These are phyloP conservation scores for Epizoanthus rinbou DNA, from an alignment of 92 coral and sea anemone species.

Conservation along the genomic window DNA sequence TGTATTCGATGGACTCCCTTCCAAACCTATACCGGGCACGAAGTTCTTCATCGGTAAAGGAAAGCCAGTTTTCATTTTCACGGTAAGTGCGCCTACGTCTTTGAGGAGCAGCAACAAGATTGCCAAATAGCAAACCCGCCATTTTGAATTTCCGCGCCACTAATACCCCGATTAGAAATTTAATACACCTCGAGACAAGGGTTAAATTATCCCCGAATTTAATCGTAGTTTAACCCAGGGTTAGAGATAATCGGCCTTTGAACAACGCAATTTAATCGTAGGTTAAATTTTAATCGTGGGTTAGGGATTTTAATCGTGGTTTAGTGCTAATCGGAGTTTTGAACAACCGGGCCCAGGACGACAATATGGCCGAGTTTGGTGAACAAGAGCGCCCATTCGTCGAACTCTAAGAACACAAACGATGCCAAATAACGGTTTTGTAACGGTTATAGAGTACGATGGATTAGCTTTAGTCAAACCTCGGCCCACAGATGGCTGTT, in stretches of 20 bases:
- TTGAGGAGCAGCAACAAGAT: slow-evolving; percentile 14
- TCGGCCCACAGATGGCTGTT: too few relatives aligned
- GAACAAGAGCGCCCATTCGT: too few relatives aligned
- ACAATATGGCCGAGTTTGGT: too few relatives aligned
- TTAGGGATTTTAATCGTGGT: too few relatives aligned
- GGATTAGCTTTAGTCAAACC: too few relatives aligned
- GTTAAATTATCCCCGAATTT: not conserved
- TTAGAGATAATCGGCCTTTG: not conserved
- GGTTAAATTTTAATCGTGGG: too few relatives aligned
- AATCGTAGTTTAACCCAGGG: not conserved
- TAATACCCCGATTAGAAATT: slow-evolving; percentile 1
- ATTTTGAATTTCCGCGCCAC: not conserved
- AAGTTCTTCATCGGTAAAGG: slow-evolving; percentile 26
- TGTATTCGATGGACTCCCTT: slow-evolving; percentile 45
- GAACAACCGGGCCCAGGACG: too few relatives aligned
- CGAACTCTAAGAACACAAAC: too few relatives aligned
- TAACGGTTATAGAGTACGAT: too few relatives aligned
- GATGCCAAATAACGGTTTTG: too few relatives aligned
- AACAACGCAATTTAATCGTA: too few relatives aligned
- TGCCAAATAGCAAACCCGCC: not conserved
- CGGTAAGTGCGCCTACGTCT: slow-evolving; percentile 16
- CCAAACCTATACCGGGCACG: slow-evolving; percentile 42
- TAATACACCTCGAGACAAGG: slow-evolving; percentile 10
- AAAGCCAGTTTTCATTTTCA: not conserved
- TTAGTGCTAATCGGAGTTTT: too few relatives aligned